Conservation (phyloP, 2,797 vertebrate genomes). For the Ctenopoma kingsleyae region DNA sequence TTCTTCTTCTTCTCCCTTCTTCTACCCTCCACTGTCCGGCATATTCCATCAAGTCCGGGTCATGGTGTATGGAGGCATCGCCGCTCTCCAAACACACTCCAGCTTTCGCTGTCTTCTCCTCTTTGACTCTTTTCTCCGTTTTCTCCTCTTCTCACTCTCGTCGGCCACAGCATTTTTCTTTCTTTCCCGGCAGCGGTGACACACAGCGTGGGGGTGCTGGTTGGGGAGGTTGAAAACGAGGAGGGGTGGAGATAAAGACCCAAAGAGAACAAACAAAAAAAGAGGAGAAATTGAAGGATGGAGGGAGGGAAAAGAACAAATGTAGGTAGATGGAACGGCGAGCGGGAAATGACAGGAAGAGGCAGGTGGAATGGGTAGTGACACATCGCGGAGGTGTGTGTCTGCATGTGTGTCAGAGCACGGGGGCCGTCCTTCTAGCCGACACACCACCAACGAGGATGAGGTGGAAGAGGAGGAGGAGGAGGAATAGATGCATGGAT, state of each 20-base stretch:
- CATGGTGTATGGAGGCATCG: slow-evolving; percentile 33
- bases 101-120: slow-evolving; percentile 38
- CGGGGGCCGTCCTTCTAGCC: slow-evolving; percentile 70
- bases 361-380: slow-evolving; percentile 75
- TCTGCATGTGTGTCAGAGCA: slow-evolving; percentile 68
- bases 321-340: slow-evolving; percentile 72
- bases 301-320: slow-evolving; percentile 57
- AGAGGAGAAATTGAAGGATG: slow-evolving; percentile 22
- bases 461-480: slow-evolving; percentile 56
- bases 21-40: slow-evolving; percentile 33
- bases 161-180: slow-evolving; percentile 61
- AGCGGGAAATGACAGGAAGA: slow-evolving; percentile 65
- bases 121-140: slow-evolving; percentile 34
- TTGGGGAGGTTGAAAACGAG: slow-evolving; percentile 40
- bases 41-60: slow-evolving; percentile 73
- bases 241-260: slow-evolving; percentile 56
- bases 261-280: slow-evolving; percentile 30
- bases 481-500: slow-evolving; percentile 37
- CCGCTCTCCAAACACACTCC: slow-evolving; percentile 35
- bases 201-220: slow-evolving; percentile 57
- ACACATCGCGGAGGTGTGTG: slow-evolving; percentile 78
- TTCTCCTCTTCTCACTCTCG: slow-evolving; percentile 44
- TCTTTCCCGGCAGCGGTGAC: slow-evolving; percentile 63
- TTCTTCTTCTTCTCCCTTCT: slow-evolving; percentile 40
- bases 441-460: slow-evolving; percentile 64